Base-by-base conservation (phyloP, 2,797 vertebrate genomes). In the Hapalemur alaotrensis region DNA sequence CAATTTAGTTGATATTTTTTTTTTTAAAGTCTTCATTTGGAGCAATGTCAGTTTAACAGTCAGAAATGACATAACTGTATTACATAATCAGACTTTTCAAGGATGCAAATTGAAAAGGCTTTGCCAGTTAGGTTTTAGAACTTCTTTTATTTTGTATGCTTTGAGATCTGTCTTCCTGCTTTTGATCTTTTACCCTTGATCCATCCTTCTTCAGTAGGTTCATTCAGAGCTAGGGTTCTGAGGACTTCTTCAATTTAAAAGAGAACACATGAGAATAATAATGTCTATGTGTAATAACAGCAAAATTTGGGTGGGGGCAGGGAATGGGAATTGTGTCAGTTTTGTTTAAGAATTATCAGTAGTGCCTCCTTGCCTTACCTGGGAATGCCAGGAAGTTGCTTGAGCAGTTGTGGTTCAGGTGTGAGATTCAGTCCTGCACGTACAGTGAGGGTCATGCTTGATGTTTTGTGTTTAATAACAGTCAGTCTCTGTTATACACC, bases 1-100 rank as follows among this genome's bases (percentile, higher is more conserved):
- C 41, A 59, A 57, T 41, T 78, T 95, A 28, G 79, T 43, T 41
- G 67, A 57, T 73, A 84, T 88, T 95, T 91, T 69, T 32, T 80
- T 84, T 32, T 80, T 84, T n/a, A 23, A 61, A 96, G 75, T 72
- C 76, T 63, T 95, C 87, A 22, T 89, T 80, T 92, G 91, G 88
- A 95, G 75, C 85, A 54, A 1, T 95, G 82, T 94, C 93, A 91
- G 81, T 90, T 92, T 41, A 81, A 76, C 57, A 87, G 75, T 91
- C 75, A 69, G 22, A 28, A 78, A 83, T 94, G 48, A 92, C 91
- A 87, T 76, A 89, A 46, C 95, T 25, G 8, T 35, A 32, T 38
- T 96, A 97, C 79, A 95, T 93, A 84, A 85, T 87, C 18, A 0
- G 96, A 0, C 95, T 89, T 97, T 96, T 94, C 81, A 93, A 57